phyloP scores from a whole-genome alignment of 2,797 vertebrate species.

The Rhinogobio ventralis region DNA sequence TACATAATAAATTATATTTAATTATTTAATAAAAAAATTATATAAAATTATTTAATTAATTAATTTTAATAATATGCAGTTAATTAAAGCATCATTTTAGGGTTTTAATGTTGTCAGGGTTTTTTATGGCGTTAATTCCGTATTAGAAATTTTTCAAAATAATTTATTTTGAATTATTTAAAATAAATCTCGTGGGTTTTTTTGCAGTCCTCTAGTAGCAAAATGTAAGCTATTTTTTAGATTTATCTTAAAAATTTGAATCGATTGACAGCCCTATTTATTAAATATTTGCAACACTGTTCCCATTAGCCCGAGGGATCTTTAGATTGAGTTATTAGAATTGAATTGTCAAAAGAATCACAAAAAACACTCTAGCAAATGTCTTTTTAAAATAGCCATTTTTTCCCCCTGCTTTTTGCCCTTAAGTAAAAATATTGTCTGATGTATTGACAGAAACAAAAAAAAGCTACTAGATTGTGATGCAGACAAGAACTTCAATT shows the following conservation, averaged over 20 bases:
- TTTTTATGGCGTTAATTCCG: too few relatives aligned
- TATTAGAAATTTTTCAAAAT: too few relatives aligned
- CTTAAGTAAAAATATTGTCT: background rate
- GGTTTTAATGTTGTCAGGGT: too few relatives aligned
- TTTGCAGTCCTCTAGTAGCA: background rate
- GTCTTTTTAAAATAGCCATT: background rate
- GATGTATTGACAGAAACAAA: background rate
- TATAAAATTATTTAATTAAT: too few relatives aligned
- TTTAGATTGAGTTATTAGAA: conserved; percentile 35
- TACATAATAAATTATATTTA: too few relatives aligned
- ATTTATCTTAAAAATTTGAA: background rate
- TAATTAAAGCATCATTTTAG: background rate
- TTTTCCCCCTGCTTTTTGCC: background rate
- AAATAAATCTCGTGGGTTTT: too few relatives aligned
- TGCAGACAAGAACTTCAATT: background rate
- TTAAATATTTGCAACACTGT: conserved; percentile 9
- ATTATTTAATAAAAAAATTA: too few relatives aligned
- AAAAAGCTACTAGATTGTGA: conserved; percentile 9
- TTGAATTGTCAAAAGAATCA: conserved; percentile 12
- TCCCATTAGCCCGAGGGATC: conserved; percentile 12
- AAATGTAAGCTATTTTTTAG: background rate
- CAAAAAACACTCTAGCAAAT: conserved; percentile 13
- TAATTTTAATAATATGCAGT: background rate
- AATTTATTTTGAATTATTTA: too few relatives aligned
- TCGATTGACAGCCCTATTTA: conserved; percentile 9